Evolutionary conservation across 2,113 vertebrate genomes (phyloP).

Genomic region (Egretta garzetta): DNA sequence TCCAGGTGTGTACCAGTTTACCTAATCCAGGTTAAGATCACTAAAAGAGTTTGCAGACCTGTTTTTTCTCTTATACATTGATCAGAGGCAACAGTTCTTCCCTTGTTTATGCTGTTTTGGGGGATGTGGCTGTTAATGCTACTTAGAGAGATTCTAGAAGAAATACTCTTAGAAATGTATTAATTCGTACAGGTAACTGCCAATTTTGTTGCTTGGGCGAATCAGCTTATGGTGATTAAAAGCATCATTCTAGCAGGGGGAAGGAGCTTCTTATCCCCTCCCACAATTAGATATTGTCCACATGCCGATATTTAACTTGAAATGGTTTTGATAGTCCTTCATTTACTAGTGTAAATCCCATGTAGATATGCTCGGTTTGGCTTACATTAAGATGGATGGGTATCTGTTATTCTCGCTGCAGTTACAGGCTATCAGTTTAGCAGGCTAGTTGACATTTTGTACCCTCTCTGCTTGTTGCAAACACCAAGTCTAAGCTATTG

Average conservation of each 20-base stretch:
- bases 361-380: neutral
- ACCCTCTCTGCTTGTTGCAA: neutral
- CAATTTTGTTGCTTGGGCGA: neutral
- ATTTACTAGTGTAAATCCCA: neutral
- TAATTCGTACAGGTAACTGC: neutral
- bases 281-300: neutral
- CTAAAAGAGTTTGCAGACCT: neutral
- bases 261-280: neutral
- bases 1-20: neutral
- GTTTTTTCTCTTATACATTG: neutral
- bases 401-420: neutral
- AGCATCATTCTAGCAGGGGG: neutral
- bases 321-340: neutral
- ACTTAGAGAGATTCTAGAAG: neutral
- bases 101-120: neutral
- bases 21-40: neutral
- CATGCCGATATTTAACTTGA: neutral
- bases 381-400: neutral
- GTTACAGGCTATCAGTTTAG: neutral
- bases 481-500: neutral
- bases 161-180: neutral
- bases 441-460: neutral
- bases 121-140: neutral
- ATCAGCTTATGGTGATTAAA: neutral
- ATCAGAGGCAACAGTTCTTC: neutral